These are phyloP conservation scores for Lasioglossum pauxillum DNA, from an alignment of 2,888 invertebrate genomes.

Conservation along the genomic window DNA sequence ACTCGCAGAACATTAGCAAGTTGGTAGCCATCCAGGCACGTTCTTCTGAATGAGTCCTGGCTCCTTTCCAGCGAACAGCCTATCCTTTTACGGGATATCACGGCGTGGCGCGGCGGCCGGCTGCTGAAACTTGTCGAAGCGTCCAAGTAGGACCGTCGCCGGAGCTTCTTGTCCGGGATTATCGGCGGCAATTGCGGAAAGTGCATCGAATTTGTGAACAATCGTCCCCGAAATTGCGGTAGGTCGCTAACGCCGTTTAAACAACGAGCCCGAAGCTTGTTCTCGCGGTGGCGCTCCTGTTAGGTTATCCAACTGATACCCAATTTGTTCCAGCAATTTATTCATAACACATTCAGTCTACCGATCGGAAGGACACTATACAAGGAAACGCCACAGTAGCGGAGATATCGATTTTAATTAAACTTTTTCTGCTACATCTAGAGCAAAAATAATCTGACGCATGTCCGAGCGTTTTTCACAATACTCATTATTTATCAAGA, in stretches of 20 bases:
- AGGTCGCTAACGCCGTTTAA: neutral
- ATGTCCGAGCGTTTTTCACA: too few relatives aligned
- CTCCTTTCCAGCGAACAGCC: constrained; percentile 72
- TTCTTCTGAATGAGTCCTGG: constrained; percentile 77
- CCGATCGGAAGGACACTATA: neutral
- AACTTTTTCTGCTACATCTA: too few relatives aligned
- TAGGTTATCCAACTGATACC: neutral
- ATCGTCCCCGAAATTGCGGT: constrained; percentile 37
- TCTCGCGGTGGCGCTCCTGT: neutral
- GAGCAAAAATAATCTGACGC: too few relatives aligned
- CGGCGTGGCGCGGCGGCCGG: constrained; percentile 41
- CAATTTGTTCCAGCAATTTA: neutral
- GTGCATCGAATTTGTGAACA: constrained; percentile 45
- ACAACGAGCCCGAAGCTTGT: neutral
- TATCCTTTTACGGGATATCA: constrained; percentile 64
- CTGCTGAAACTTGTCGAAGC: constrained; percentile 46
- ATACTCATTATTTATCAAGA: too few relatives aligned
- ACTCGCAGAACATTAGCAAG: constrained; percentile 76
- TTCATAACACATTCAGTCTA: neutral
- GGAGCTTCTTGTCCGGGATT: constrained; percentile 48
- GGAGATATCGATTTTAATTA: too few relatives aligned
- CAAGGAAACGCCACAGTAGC: too few relatives aligned
- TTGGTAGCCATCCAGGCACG: constrained; percentile 79
- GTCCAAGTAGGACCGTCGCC: constrained; percentile 51
- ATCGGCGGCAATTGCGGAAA: constrained; percentile 48